Evolutionary conservation across 2,797 vertebrate genomes (phyloP).

Genomic region (Poecilia velifera): DNA sequence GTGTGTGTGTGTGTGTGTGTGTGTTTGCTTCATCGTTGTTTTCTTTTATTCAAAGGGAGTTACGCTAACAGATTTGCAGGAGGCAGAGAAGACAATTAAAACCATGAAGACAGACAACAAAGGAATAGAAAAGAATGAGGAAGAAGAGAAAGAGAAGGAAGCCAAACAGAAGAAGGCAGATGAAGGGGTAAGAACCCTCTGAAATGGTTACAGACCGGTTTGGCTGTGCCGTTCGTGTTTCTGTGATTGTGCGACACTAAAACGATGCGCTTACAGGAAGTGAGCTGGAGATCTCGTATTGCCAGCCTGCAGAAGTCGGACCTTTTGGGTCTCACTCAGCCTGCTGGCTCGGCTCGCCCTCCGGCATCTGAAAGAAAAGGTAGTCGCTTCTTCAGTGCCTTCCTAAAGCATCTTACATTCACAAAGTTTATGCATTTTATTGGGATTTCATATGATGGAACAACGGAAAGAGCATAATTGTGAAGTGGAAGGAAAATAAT

Average conservation of each 20-base stretch:
- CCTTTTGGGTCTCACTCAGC: slow-evolving; percentile 86
- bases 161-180: slow-evolving; percentile 77
- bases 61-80: slow-evolving; percentile 87
- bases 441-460: not conserved
- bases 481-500: not conserved
- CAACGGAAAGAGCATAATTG: not conserved
- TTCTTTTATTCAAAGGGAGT: slow-evolving; percentile 78
- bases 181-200: slow-evolving; percentile 79
- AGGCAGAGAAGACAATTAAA: slow-evolving; percentile 87
- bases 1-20: not conserved
- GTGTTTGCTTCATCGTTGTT: not conserved
- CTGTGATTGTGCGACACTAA: slow-evolving; percentile 36
- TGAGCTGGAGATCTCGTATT: slow-evolving; percentile 87
- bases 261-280: slow-evolving; percentile 75
- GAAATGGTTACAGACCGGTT: slow-evolving; percentile 16
- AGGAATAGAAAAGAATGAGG: slow-evolving; percentile 73
- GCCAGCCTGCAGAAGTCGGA: slow-evolving; percentile 89
- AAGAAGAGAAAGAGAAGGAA: slow-evolving; percentile 75
- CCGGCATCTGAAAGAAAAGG: slow-evolving; percentile 72
- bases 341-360: slow-evolving; percentile 77
- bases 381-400: slow-evolving; percentile 21
- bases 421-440: not conserved
- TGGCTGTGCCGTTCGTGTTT: slow-evolving; percentile 15
- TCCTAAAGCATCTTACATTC: not conserved
- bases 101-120: slow-evolving; percentile 81